A percentile compares a stretch with the other conserved stretches of the same genome.
These are phyloP conservation scores for Drosophila maculinotata DNA, from an alignment of 2,888 invertebrate species.

Conservation along the genomic window DNA sequence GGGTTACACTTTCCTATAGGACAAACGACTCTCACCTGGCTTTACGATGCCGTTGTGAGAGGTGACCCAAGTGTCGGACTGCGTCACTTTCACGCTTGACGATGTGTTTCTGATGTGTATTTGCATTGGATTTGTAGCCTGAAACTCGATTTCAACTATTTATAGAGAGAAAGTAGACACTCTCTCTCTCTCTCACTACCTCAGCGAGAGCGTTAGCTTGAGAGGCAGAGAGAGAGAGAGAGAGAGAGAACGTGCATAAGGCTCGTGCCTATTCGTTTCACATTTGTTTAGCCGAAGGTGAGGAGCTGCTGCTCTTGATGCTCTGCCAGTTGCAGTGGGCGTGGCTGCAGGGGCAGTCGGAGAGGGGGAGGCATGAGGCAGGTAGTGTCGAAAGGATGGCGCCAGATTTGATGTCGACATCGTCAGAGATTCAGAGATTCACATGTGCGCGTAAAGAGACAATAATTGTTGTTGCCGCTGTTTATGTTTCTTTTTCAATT, in stretches of 20 bases:
- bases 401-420: slow-evolving; percentile 49
- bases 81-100: slow-evolving; percentile 68
- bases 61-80: slow-evolving; percentile 39
- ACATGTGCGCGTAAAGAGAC: slow-evolving; percentile 47
- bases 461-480: slow-evolving; percentile 56
- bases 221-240: slow-evolving; percentile 17
- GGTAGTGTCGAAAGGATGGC: slow-evolving; percentile 47
- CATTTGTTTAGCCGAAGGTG: slow-evolving; percentile 67
- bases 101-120: slow-evolving; percentile 50
- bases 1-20: slow-evolving; percentile 23
- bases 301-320: slow-evolving; percentile 27
- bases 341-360: background rate
- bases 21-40: slow-evolving; percentile 43
- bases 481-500: slow-evolving; percentile 49
- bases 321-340: slow-evolving; percentile 22
- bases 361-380: background rate
- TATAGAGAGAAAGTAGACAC: slow-evolving; percentile 73
- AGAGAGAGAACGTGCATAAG: slow-evolving; percentile 30
- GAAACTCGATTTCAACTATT: slow-evolving; percentile 73
- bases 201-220: background rate
- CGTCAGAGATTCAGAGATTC: slow-evolving; percentile 35
- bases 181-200: slow-evolving; percentile 25
- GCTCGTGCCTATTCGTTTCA: slow-evolving; percentile 73
- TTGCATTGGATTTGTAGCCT: slow-evolving; percentile 60
- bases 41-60: slow-evolving; percentile 31